A percentile compares a stretch with the other conserved stretches of the same genome.
These are phyloP conservation scores for Lophotis ruficrista DNA, from an alignment of 2,113 vertebrate genomes.

Conservation along the genomic window DNA sequence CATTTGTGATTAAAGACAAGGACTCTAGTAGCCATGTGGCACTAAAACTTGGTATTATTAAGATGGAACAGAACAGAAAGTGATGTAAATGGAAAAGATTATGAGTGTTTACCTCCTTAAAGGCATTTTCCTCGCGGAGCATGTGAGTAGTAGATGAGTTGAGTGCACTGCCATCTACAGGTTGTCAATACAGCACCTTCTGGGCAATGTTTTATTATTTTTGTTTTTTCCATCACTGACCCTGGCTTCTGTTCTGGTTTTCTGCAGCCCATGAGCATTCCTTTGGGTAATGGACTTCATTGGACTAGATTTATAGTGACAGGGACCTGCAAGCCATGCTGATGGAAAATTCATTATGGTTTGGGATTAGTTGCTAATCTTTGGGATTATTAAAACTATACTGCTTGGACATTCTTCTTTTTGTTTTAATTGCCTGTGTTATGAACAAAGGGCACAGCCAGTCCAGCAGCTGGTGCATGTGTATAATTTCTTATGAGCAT, in stretches of 20 bases:
- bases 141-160: neutral
- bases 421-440: conserved; percentile 49
- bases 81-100: neutral
- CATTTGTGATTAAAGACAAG: neutral
- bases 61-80: neutral
- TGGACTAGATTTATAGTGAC: conserved; percentile 26
- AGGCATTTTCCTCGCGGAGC: neutral
- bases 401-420: conserved; percentile 36
- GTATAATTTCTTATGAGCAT: neutral
- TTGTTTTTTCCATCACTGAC: neutral
- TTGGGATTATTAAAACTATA: conserved; percentile 52
- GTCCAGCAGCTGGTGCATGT: conserved; percentile 25
- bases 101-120: neutral
- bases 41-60: neutral
- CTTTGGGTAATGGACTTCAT: neutral
- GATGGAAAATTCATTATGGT: conserved; percentile 66
- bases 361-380: conserved; percentile 62
- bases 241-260: neutral
- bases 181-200: neutral
- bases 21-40: neutral
- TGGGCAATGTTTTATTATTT: neutral
- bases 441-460: conserved; percentile 32
- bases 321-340: neutral
- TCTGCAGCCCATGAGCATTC: neutral
- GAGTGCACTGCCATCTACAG: conserved; percentile 56